Evolutionary conservation across 2,797 vertebrate species (phyloP).

Genomic region (Hoplostethus atlanticus): DNA sequence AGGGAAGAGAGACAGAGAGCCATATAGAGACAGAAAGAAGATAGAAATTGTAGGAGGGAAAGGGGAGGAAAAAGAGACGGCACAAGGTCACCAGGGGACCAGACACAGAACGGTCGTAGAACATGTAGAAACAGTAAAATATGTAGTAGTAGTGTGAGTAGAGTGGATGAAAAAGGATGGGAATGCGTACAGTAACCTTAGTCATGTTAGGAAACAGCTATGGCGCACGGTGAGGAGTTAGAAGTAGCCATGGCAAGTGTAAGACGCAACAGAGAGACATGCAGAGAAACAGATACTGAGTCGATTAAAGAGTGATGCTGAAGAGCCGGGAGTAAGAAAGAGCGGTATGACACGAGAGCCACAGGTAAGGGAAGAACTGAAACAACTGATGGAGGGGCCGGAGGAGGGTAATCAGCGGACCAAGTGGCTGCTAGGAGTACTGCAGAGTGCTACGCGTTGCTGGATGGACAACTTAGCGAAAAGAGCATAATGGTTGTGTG

Average conservation of each 20-base stretch:
- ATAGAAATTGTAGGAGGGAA: conserved; percentile 16
- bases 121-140: conserved; percentile 52
- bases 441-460: background rate
- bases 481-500: background rate
- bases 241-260: conserved; percentile 13
- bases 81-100: conserved; percentile 65
- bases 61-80: conserved; percentile 40
- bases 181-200: conserved; percentile 21
- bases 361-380: conserved; percentile 13
- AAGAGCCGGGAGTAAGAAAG: conserved; percentile 9
- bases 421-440: background rate
- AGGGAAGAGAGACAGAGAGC: conserved; percentile 1
- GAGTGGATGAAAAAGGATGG: conserved; percentile 12
- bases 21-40: conserved; percentile 4
- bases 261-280: conserved; percentile 1
- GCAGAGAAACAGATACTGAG: conserved; percentile 41
- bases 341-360: conserved; percentile 12
- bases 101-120: conserved; percentile 55
- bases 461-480: background rate
- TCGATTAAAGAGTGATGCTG: background rate
- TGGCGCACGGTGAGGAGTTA: conserved; percentile 8
- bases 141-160: conserved; percentile 5
- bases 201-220: conserved; percentile 25
- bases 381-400: conserved; percentile 3
- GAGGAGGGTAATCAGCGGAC: background rate